phyloP scores from a whole-genome alignment of 2,888 invertebrate species.

The Thereva unica region DNA sequence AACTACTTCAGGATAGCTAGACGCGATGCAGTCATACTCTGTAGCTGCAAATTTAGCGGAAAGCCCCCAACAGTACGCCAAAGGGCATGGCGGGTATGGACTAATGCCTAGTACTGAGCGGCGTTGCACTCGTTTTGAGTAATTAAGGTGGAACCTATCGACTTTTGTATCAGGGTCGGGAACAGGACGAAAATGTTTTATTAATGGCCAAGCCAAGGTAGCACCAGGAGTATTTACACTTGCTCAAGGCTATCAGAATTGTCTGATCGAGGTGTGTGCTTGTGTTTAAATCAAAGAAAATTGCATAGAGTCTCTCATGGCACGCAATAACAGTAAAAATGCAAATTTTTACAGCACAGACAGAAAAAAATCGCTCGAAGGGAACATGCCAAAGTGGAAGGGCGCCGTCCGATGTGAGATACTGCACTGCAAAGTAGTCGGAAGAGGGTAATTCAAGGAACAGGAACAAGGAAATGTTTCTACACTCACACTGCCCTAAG shows the following conservation, averaged over 20 bases:
- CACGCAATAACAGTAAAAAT: constrained; percentile 40
- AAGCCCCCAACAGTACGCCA: too few species aligned
- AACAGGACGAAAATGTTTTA: too few species aligned
- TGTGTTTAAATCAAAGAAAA: constrained; percentile 33
- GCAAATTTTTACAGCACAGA: constrained; percentile 38
- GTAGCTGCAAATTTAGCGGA: too few species aligned
- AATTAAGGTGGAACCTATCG: too few species aligned
- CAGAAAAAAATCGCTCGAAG: constrained; percentile 17
- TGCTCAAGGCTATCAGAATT: neutral
- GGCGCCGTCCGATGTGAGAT: constrained; percentile 1
- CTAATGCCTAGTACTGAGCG: too few species aligned
- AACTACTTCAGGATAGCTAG: constrained; percentile 12
- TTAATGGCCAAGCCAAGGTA: too few species aligned
- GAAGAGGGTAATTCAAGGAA: constrained; percentile 3
- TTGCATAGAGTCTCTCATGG: constrained; percentile 38
- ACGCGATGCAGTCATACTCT: constrained; percentile 15
- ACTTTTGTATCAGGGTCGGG: too few species aligned
- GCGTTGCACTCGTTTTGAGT: too few species aligned
- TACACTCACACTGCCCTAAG: neutral
- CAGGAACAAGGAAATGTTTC: constrained; percentile 8
- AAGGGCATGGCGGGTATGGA: too few species aligned
- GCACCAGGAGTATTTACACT: too few species aligned
- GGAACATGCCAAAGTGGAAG: constrained; percentile 9
- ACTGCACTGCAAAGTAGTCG: constrained; percentile 2
- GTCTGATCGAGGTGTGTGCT: neutral